Percentiles rank a stretch among this genome's conserved stretches.
Evolutionary conservation across 1,140 invertebrate genomes (phyloP).

Genomic region (Euwallacea similis): DNA sequence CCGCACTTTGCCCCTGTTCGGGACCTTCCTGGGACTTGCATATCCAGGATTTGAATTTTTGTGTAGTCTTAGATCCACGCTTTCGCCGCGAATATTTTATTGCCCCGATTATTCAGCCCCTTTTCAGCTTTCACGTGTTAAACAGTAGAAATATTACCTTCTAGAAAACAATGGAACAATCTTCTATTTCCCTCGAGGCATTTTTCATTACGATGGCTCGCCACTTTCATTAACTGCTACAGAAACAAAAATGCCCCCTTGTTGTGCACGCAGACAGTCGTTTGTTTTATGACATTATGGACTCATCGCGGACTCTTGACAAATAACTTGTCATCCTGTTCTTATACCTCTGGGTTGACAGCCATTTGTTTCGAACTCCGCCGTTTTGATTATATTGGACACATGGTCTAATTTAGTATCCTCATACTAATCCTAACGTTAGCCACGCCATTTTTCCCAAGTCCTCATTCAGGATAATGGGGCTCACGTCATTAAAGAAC

Average conservation of each 20-base stretch:
- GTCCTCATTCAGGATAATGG: no score
- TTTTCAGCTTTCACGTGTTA: no score
- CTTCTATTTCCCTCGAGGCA: not conserved
- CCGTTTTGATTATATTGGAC: slow-evolving; percentile 21
- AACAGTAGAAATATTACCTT: no score
- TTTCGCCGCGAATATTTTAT: no score
- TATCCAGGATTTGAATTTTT: not conserved
- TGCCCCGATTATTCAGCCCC: no score
- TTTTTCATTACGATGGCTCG: slow-evolving; percentile 5
- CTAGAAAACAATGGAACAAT: no score
- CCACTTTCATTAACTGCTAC: slow-evolving; percentile 22
- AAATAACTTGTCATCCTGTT: slow-evolving; percentile 33
- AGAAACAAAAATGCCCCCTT: slow-evolving; percentile 19
- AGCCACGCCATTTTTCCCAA: no score
- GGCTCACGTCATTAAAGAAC: no score
- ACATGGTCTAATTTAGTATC: slow-evolving; percentile 19
- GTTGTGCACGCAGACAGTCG: slow-evolving; percentile 16
- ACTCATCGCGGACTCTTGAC: slow-evolving; percentile 18
- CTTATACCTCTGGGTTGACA: slow-evolving; percentile 7
- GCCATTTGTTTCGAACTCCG: slow-evolving; percentile 18
- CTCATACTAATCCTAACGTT: slow-evolving; percentile 9
- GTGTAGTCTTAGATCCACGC: no score
- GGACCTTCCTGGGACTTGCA: not conserved
- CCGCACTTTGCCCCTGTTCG: not conserved
- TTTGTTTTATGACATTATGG: slow-evolving; percentile 21